Percentiles rank a stretch among this genome's conserved stretches.
Conservation (phyloP, 92 coral and sea anemone genomes). For the Porites rus region DNA sequence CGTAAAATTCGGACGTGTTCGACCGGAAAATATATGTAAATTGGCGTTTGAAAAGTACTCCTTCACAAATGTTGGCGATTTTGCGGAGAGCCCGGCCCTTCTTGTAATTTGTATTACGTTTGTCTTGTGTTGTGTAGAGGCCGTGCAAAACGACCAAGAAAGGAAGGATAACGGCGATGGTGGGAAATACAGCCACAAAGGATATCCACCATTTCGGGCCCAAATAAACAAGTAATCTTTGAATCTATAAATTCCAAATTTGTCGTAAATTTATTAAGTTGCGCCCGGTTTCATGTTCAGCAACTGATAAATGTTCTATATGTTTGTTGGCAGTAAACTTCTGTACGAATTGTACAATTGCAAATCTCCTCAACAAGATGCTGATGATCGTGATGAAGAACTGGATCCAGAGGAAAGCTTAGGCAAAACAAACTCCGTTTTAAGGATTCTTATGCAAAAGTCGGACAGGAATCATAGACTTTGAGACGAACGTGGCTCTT, state of each 20-base stretch:
- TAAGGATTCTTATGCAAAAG: conserved; percentile 5
- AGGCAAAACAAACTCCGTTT: background rate
- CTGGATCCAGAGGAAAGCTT: background rate
- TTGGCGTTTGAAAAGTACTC: background rate
- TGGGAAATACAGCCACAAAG: background rate
- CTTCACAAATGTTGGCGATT: background rate
- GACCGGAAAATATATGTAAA: background rate
- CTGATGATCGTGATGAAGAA: background rate
- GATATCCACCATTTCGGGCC: background rate
- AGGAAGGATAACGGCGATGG: background rate
- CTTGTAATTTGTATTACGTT: conserved; percentile 2
- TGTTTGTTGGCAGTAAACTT: too few relatives aligned
- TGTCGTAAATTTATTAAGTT: background rate
- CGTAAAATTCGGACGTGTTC: background rate
- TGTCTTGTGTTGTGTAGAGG: background rate
- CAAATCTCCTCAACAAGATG: conserved; percentile 12
- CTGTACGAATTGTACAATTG: conserved; percentile 13
- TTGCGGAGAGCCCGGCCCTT: background rate
- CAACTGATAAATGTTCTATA: background rate
- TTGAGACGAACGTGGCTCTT: too few relatives aligned
- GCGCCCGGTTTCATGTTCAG: background rate
- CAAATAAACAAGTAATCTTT: conserved; percentile 15
- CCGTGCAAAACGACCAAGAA: conserved; percentile 7
- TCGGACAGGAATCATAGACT: background rate
- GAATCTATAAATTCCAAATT: background rate